These are phyloP conservation scores for Euplagia quadripunctaria DNA, from an alignment of 2,888 invertebrate species.

Conservation along the genomic window DNA sequence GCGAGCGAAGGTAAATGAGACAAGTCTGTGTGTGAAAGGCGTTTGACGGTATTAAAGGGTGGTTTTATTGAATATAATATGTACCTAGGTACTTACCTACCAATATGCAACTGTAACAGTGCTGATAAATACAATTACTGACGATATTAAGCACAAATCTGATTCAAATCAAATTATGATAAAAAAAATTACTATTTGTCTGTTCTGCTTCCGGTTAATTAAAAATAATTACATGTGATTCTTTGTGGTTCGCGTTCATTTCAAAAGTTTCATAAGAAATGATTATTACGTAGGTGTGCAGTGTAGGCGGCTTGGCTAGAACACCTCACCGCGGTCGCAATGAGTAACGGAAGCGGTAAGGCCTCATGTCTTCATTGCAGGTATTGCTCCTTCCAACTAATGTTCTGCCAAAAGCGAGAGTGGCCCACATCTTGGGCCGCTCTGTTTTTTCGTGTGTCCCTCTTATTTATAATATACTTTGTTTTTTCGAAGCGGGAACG, in stretches of 20 bases:
- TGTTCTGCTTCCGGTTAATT: constrained; percentile 8
- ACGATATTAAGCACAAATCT: neutral
- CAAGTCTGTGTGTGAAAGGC: neutral
- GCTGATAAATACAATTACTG: neutral
- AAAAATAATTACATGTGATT: constrained; percentile 2
- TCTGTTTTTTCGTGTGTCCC: too few species aligned
- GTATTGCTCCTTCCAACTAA: too few species aligned
- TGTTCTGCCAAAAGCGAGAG: too few species aligned
- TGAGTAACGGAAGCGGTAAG: neutral
- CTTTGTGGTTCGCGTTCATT: neutral
- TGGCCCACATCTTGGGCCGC: too few species aligned
- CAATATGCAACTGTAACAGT: neutral
- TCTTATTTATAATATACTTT: too few species aligned
- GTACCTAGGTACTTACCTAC: neutral
- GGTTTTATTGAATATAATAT: too few species aligned
- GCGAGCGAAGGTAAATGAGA: neutral
- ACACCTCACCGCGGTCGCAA: neutral
- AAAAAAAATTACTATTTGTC: neutral
- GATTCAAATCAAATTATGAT: neutral
- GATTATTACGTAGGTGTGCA: neutral
- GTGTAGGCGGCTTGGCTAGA: neutral
- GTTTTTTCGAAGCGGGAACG: too few species aligned
- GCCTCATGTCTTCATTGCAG: neutral
- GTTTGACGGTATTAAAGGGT: too few species aligned
- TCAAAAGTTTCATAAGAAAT: neutral